Conservation (phyloP, 2,797 vertebrate species). For the Poecilia velifera region DNA sequence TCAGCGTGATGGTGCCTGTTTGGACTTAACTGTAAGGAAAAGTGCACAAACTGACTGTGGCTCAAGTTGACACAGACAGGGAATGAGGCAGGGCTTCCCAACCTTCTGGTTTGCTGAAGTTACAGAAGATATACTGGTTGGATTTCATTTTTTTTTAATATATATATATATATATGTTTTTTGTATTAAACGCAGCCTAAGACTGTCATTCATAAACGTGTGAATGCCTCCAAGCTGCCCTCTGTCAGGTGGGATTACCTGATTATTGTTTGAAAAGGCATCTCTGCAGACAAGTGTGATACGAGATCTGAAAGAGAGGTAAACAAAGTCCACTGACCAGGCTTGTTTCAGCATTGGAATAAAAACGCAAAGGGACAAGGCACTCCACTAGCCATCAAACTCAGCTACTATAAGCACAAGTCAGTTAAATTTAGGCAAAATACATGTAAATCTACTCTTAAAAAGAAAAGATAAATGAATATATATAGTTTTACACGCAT, state of each 20-base stretch:
- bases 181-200: slow-evolving; percentile 40
- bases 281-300: slow-evolving; percentile 47
- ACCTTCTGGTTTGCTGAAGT: slow-evolving; percentile 53
- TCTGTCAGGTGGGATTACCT: slow-evolving; percentile 59
- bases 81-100: slow-evolving; percentile 22
- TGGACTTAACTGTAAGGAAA: slow-evolving; percentile 61
- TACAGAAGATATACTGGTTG: slow-evolving; percentile 19
- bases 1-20: slow-evolving; percentile 54
- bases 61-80: slow-evolving; percentile 42
- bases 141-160: slow-evolving; percentile 5
- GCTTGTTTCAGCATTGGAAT: slow-evolving; percentile 47
- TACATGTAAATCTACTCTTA: slow-evolving; percentile 64
- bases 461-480: slow-evolving; percentile 69
- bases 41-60: slow-evolving; percentile 69
- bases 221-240: slow-evolving; percentile 59
- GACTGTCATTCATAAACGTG: slow-evolving; percentile 37
- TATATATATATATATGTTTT: too few species aligned
- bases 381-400: slow-evolving; percentile 66
- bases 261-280: slow-evolving; percentile 57
- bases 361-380: slow-evolving; percentile 67
- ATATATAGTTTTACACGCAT: slow-evolving; percentile 66
- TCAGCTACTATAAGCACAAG: slow-evolving; percentile 57
- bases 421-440: slow-evolving; percentile 66
- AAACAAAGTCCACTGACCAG: slow-evolving; percentile 60
- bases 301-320: slow-evolving; percentile 60